phyloP scores from a whole-genome alignment of 1,140 invertebrate species.

The Diorhabda carinulata region DNA sequence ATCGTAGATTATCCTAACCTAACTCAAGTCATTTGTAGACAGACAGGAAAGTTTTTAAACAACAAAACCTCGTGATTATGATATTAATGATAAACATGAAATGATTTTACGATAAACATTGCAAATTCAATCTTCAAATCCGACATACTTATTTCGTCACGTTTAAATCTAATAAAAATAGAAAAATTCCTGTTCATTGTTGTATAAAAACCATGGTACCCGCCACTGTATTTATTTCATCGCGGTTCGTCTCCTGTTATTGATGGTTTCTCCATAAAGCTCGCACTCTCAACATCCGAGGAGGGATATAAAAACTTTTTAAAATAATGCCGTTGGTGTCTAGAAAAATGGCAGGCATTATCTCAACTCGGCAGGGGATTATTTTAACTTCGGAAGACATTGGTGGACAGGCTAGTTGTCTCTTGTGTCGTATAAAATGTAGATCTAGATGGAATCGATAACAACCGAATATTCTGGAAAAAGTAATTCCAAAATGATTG shows the following conservation, averaged over 20 bases:
- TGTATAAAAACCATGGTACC: not conserved
- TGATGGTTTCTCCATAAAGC: constrained; percentile 35
- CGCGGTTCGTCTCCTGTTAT: constrained; percentile 31
- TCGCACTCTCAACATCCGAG: constrained; percentile 27
- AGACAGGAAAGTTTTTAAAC: no score
- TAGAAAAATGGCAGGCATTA: constrained; percentile 42
- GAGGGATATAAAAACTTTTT: constrained; percentile 42
- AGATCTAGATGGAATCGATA: constrained; percentile 16
- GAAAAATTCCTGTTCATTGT: not conserved
- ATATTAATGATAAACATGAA: no score
- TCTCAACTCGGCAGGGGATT: constrained; percentile 39
- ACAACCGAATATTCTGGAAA: not conserved
- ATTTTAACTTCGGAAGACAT: constrained; percentile 13
- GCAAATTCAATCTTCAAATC: no score
- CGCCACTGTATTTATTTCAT: constrained; percentile 17
- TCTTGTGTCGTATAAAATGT: constrained; percentile 20
- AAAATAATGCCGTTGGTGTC: constrained; percentile 43
- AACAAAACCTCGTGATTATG: no score
- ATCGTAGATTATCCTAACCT: no score
- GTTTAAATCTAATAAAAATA: no score
- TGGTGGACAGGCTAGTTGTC: constrained; percentile 4
- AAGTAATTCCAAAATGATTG: no score
- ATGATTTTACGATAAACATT: no score
- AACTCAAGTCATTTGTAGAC: no score
- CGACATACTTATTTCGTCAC: no score